These are phyloP conservation scores for Macrobrachium rosenbergii DNA, from an alignment of 1,140 invertebrate species.

Conservation along the genomic window DNA sequence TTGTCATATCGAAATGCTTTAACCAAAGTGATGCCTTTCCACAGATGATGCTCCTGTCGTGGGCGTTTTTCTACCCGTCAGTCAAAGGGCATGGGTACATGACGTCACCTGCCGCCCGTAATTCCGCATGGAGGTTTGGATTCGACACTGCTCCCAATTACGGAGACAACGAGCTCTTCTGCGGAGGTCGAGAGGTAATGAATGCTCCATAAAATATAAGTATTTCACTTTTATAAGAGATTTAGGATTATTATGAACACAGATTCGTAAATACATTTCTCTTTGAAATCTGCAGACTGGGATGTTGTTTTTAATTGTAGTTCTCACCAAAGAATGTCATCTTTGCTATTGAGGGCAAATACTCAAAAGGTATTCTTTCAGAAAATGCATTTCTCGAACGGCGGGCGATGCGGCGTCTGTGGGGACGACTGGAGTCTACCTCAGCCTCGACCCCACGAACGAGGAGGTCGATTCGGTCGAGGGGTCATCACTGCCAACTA, in stretches of 20 bases:
- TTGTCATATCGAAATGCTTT: too few relatives aligned
- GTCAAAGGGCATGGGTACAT: slow-evolving; percentile 77
- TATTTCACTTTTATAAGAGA: neutral
- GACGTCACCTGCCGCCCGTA: slow-evolving; percentile 91
- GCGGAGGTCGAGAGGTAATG: slow-evolving; percentile 77
- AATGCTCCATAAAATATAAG: too few relatives aligned
- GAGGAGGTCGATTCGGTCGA: slow-evolving; percentile 68
- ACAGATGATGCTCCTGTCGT: neutral
- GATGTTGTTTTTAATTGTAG: too few relatives aligned
- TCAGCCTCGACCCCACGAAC: slow-evolving; percentile 53
- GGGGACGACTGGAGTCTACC: slow-evolving; percentile 51
- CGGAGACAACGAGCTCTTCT: slow-evolving; percentile 88
- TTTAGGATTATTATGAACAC: slow-evolving; percentile 9
- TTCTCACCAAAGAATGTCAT: neutral
- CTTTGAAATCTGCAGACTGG: too few relatives aligned
- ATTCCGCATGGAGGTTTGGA: slow-evolving; percentile 94
- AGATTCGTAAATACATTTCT: too few relatives aligned
- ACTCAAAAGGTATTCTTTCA: neutral
- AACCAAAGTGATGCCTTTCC: neutral
- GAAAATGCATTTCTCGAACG: slow-evolving; percentile 42
- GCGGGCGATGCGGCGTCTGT: slow-evolving; percentile 62
- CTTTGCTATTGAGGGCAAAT: slow-evolving; percentile 68
- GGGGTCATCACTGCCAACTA: slow-evolving; percentile 78
- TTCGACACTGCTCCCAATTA: slow-evolving; percentile 94
- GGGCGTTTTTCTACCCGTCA: neutral